Evolutionary conservation across 2,888 invertebrate species (phyloP).

Genomic region (Strigamia crassipes): DNA sequence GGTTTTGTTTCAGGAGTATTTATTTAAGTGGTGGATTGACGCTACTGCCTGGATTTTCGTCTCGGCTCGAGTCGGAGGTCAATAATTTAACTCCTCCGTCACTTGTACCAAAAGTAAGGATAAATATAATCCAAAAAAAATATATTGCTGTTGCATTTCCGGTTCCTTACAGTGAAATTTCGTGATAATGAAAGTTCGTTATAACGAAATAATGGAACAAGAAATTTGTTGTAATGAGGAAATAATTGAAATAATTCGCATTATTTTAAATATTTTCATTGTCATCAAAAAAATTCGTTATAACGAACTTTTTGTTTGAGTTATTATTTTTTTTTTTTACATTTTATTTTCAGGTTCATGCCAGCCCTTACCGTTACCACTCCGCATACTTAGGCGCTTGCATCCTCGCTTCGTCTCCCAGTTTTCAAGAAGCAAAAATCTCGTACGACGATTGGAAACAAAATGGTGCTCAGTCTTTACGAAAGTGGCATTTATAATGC

Average conservation of each 20-base stretch:
- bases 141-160: no score
- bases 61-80: conserved; percentile 64
- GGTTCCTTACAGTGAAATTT: no score
- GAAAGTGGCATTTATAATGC: conserved; percentile 53
- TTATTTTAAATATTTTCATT: no score
- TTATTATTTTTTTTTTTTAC: no score
- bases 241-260: no score
- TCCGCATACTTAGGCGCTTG: conserved; percentile 66
- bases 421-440: conserved; percentile 58
- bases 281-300: no score
- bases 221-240: no score
- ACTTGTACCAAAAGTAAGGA: conserved; percentile 61
- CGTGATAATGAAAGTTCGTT: no score
- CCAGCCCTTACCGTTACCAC: conserved; percentile 65
- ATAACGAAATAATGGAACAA: no score
- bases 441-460: conserved; percentile 55
- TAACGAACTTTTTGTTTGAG: no score
- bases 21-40: conserved; percentile 65
- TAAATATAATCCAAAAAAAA: no score
- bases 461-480: conserved; percentile 52
- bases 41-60: conserved; percentile 64
- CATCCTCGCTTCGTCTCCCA: conserved; percentile 60
- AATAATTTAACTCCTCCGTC: conserved; percentile 63
- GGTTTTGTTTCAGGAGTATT: conserved; percentile 59
- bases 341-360: conserved; percentile 64